phyloP scores from a whole-genome alignment of 2,113 vertebrate genomes.

The Carassius gibelio region DNA sequence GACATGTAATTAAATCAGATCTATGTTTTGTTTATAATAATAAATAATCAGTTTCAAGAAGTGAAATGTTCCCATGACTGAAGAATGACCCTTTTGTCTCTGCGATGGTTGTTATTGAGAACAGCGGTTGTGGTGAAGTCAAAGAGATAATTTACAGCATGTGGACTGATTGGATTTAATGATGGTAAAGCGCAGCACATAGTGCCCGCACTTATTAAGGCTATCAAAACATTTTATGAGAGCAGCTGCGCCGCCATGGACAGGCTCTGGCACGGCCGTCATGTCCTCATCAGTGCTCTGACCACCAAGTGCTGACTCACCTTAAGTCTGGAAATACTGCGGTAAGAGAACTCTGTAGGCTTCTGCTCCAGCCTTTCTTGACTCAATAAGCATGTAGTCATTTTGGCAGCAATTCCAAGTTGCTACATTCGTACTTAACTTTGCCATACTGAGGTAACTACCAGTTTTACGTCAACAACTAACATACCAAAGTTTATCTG shows the following conservation, averaged over 20 bases:
- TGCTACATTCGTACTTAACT: background rate
- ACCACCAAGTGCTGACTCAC: background rate
- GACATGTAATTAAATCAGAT: background rate
- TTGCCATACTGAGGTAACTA: background rate
- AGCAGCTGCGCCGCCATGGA: conserved; percentile 66
- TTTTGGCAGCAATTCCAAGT: background rate
- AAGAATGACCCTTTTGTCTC: background rate
- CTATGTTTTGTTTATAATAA: background rate
- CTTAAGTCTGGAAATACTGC: background rate
- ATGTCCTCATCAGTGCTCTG: conserved; percentile 49
- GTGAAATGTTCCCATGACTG: background rate
- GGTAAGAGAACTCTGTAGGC: background rate
- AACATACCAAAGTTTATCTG: background rate
- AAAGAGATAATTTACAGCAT: background rate
- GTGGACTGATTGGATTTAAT: conserved; percentile 67
- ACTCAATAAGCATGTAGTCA: background rate
- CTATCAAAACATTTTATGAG: conserved; percentile 71
- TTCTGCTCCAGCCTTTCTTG: background rate
- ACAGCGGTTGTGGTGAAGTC: background rate
- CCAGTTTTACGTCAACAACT: background rate
- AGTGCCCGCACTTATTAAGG: conserved; percentile 61
- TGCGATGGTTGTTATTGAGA: background rate
- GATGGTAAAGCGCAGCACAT: conserved; percentile 72
- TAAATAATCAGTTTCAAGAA: background rate
- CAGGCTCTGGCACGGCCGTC: conserved; percentile 63